Conservation (phyloP, 2,113 vertebrate genomes). For the Charina bottae region DNA sequence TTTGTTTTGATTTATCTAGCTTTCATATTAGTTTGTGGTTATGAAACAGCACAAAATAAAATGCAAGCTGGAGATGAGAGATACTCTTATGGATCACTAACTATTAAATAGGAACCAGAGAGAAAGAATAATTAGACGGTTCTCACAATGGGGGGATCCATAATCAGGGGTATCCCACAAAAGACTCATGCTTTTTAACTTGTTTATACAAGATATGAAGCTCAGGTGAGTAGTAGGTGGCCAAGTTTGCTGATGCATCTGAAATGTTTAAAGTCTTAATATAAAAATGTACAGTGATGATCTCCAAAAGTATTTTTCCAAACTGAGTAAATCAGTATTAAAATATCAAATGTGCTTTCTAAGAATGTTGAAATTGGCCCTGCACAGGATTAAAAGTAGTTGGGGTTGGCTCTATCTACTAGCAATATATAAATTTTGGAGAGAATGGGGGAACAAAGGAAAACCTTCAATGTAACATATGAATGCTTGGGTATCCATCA, state of each 20-base stretch:
- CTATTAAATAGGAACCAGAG: not conserved
- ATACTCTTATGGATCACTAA: not conserved
- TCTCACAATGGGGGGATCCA: not conserved
- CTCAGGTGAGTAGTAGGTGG: not conserved
- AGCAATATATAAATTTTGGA: no score
- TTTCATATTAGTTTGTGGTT: not conserved
- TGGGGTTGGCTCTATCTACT: no score
- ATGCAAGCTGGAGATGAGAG: not conserved
- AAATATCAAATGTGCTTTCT: not conserved
- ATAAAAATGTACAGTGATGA: not conserved
- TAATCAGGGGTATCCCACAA: not conserved
- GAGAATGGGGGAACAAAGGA: not conserved
- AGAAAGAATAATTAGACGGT: not conserved
- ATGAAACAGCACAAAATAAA: not conserved
- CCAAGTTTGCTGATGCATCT: not conserved
- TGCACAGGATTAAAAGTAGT: not conserved
- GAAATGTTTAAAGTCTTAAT: not conserved
- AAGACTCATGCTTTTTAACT: not conserved
- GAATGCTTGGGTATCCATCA: not conserved
- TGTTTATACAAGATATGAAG: not conserved
- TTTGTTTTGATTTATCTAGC: not conserved
- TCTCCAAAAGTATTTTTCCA: not conserved
- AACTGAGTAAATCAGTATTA: not conserved
- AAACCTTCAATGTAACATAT: not conserved
- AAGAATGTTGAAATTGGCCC: not conserved